Base-by-base conservation (phyloP, 1,140 invertebrate species). In the Pristionchus pacificus region DNA sequence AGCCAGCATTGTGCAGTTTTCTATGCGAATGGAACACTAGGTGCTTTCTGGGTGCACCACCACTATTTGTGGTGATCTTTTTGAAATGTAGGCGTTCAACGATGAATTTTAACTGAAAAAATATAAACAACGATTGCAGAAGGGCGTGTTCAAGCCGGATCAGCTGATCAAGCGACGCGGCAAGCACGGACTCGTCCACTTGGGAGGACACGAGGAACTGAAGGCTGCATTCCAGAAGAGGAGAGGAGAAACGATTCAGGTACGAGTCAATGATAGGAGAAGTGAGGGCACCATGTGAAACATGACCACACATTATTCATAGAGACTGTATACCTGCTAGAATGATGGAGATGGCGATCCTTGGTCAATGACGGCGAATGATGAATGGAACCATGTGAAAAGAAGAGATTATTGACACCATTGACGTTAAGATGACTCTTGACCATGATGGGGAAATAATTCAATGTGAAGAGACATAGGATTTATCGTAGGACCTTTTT, bases 141-240 rank as follows among this genome's bases (percentile, higher is more conserved):
- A 89, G 85, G 86, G 98, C 64, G 95, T 99, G 3, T 95, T 95
- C 2, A 99, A 99, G 84, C 96, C 95, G 0, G 96, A 99, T 87
- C 96, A 98, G 86, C 87, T 98, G 83, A 98, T 99, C 79, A 99
- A 99, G 85, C 87, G 96, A 29, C 89, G 96, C 66, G 96, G 96
- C 60, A 98, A 98, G 85, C 88, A 98, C 27, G 95, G 95, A 29
- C 86, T 99, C 32, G 97, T 99, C 74, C 93, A 95, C 79, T 93
- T 98, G 0, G 95, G 97, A 83, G 90, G 90, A 74, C 89, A 92
- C 1, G 85, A 87, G 14, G 89, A 89, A 3, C 91, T 91, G 2
- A 88, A 93, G 82, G 82, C 90, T 85, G 98, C 95, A 95, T 88
- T 98, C 58, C 84, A 85, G n/a, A 90, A 93, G 76, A 90, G 92